Evolutionary conservation across 2,797 vertebrate species (phyloP).

Genomic region (Pelodytes ibericus): DNA sequence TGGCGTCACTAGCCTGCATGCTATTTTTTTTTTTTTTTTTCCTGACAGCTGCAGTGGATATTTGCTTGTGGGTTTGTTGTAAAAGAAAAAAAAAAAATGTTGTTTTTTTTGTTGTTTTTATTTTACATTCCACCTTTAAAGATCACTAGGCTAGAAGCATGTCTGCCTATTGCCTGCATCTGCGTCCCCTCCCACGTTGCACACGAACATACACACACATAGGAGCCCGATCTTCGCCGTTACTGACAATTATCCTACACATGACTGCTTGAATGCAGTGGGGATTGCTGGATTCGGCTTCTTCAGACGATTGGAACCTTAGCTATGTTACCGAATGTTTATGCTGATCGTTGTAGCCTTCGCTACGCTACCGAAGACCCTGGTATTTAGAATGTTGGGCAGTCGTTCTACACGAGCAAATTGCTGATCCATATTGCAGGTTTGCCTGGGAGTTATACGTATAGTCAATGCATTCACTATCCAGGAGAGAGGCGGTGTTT

Average conservation of each 20-base stretch:
- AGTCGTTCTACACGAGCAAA: constrained; percentile 22
- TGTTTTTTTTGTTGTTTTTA: too few relatives aligned
- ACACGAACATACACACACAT: too few relatives aligned
- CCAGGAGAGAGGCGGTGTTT: too few relatives aligned
- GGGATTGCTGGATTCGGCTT: constrained; percentile 38
- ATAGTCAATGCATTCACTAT: constrained; percentile 5
- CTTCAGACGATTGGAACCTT: constrained; percentile 33
- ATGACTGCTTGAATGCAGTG: constrained; percentile 52
- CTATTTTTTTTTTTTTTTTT: too few relatives aligned
- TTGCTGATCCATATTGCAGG: constrained; percentile 27
- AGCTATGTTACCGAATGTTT: neutral
- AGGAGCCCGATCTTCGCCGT: constrained; percentile 39
- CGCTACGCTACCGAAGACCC: too few relatives aligned
- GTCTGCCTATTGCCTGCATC: constrained; percentile 13
- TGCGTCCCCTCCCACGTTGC: constrained; percentile 22
- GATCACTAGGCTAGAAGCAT: too few relatives aligned
- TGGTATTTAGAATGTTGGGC: too few relatives aligned
- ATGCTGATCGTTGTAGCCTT: neutral
- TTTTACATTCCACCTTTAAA: too few relatives aligned
- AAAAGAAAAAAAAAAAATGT: constrained; percentile 29
- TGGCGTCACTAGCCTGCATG: too few relatives aligned
- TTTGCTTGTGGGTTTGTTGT: constrained; percentile 12
- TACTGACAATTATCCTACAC: constrained; percentile 46
- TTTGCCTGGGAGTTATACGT: constrained; percentile 7
- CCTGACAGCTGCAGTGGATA: too few relatives aligned